Base-by-base conservation (phyloP, 1,140 invertebrate genomes). In the Caenorhabditis inopinata region DNA sequence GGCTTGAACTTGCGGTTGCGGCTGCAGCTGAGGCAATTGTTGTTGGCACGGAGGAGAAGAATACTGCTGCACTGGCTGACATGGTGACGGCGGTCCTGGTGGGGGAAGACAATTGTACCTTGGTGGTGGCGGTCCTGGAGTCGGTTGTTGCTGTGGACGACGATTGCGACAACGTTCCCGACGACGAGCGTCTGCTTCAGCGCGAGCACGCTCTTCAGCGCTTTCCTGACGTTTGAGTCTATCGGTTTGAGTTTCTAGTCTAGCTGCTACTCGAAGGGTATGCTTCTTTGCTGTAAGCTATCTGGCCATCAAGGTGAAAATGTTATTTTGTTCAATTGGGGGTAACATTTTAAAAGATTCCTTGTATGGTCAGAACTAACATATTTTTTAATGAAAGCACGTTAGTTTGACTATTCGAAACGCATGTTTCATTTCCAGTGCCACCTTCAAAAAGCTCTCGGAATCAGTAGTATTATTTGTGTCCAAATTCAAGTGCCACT, bases 211-310 rank as follows among this genome's bases (percentile, higher is more conserved):
- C 27, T 76, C 46, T 47, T 76, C 47, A n/a, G 46, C 32, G 21
- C 32, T 53, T 48, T 76, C 27, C 45, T 76, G 75, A 35, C 45
- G 46, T 25, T 76, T 38, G 23, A 42, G 21, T 47, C 76, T 58
- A 25, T 78, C 76, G 38, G 35, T 35, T 62, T 78, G 76, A 38
- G 32, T 32, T 42, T 78, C 27, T 53, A 78, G 53, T 32, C 49
- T 78, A 62, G 76, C 76, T 25, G 53, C 76, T 78, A 78, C 76
- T 45, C 76, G 76, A 47, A 62, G 32, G 21, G 76, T 78, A 42
- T 53, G 49, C 21, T 51, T 51, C 53, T 51, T 53, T 62, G 76
- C 76, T 58, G 53, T 16, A 47, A 49, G 53, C 45, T 48, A 76
- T 23, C 53, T 62, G 32, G 23, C 48, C 35, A 49, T 76, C 68